These are phyloP conservation scores for Bucco capensis DNA, from an alignment of 2,113 vertebrate species.

Conservation along the genomic window DNA sequence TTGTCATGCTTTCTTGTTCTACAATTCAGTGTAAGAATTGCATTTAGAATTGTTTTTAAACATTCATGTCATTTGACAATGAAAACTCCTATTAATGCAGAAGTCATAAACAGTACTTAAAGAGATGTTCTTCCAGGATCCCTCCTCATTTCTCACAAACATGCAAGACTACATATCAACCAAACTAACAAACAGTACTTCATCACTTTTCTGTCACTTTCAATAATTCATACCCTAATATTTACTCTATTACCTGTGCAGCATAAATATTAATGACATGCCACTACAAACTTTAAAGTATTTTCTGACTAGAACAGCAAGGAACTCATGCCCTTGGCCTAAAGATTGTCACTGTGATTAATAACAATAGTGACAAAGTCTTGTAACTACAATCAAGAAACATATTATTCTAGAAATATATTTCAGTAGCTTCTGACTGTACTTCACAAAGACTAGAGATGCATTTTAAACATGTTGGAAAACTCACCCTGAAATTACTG, in stretches of 20 bases:
- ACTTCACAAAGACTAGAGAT: constrained; percentile 10
- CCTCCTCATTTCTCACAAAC: constrained; percentile 55
- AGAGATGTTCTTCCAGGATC: background rate
- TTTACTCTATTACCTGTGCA: constrained; percentile 92
- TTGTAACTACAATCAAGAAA: constrained; percentile 85
- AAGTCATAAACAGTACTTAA: constrained; percentile 1
- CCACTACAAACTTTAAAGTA: constrained; percentile 53
- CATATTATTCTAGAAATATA: constrained; percentile 45
- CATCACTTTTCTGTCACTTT: constrained; percentile 81
- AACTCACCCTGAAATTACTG: background rate
- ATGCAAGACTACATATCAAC: constrained; percentile 55
- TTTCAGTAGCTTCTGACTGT: constrained; percentile 53
- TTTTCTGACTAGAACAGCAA: constrained; percentile 79
- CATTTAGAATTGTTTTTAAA: constrained; percentile 35
- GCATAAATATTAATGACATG: constrained; percentile 90
- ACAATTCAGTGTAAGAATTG: background rate
- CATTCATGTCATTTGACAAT: constrained; percentile 22
- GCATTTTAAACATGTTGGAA: constrained; percentile 34
- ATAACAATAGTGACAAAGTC: constrained; percentile 85
- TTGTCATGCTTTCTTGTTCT: background rate
- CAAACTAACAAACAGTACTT: constrained; percentile 84
- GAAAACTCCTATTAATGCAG: constrained; percentile 23
- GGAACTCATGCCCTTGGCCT: constrained; percentile 82
- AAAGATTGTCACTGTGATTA: constrained; percentile 84
- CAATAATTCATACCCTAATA: constrained; percentile 94